Percentiles rank a stretch among this genome's conserved stretches.
Conservation (phyloP, 2,797 vertebrate genomes). For the Sylvilagus floridanus region DNA sequence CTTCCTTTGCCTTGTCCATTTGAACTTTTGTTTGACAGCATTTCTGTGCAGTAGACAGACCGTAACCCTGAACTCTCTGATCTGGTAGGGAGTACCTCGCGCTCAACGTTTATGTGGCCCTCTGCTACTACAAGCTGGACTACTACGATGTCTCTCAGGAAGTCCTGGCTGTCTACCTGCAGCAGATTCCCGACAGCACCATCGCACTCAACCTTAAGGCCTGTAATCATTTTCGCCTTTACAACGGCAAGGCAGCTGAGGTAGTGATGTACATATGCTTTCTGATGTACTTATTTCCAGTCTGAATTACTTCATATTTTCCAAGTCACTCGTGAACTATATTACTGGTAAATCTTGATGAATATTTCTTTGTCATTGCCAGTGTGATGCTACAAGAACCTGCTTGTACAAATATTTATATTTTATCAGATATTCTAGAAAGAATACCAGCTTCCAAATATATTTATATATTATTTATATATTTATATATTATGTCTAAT, state of each 20-base stretch:
- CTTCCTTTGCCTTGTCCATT: neutral
- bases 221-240: slow-evolving; percentile 98
- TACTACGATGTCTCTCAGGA: slow-evolving; percentile 99
- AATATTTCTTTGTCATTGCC: slow-evolving; percentile 54
- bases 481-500: neutral
- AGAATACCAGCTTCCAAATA: slow-evolving; percentile 55
- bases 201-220: slow-evolving; percentile 99
- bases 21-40: neutral
- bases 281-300: slow-evolving; percentile 56
- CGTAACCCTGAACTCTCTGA: slow-evolving; percentile 69
- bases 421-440: slow-evolving; percentile 34
- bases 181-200: slow-evolving; percentile 97
- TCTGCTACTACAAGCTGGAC: slow-evolving; percentile 99
- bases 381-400: slow-evolving; percentile 43
- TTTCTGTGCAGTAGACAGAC: neutral
- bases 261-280: slow-evolving; percentile 85
- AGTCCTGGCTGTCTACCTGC: slow-evolving; percentile 96
- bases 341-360: neutral
- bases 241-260: slow-evolving; percentile 98
- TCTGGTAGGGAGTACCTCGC: slow-evolving; percentile 95
- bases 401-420: slow-evolving; percentile 45
- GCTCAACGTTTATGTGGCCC: slow-evolving; percentile 97
- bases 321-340: slow-evolving; percentile 5
- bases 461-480: neutral
- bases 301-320: slow-evolving; percentile 39